Percentiles rank a stretch among this genome's conserved stretches.
These are phyloP conservation scores for Okamejei kenojei DNA, from an alignment of 2,797 vertebrate genomes.

Conservation along the genomic window DNA sequence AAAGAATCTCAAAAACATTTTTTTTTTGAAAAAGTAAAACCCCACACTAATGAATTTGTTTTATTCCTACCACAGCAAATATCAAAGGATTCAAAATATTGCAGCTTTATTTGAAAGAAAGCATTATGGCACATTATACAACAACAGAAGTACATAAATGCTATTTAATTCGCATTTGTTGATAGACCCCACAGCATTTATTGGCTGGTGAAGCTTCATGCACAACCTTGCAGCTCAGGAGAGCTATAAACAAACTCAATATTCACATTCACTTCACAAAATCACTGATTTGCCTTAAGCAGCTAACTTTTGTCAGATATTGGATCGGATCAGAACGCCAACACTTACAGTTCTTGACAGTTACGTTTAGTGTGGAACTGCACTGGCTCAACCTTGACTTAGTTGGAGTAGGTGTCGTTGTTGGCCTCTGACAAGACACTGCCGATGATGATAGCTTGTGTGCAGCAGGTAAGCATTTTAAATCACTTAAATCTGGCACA, in stretches of 20 bases:
- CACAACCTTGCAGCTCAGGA: neutral
- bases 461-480: neutral
- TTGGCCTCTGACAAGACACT: neutral
- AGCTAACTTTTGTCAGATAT: neutral
- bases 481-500: neutral
- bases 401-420: neutral
- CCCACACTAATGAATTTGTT: neutral
- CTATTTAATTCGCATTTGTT: neutral
- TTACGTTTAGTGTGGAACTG: neutral
- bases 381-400: neutral
- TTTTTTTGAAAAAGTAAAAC: no score
- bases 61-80: neutral
- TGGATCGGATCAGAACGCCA: neutral
- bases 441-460: neutral
- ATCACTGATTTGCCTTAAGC: neutral
- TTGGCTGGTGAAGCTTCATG: neutral
- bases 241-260: neutral
- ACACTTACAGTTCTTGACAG: constrained; percentile 8
- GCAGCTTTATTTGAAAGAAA: neutral
- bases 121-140: neutral
- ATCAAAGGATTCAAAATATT: neutral
- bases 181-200: neutral
- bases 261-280: neutral
- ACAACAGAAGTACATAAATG: neutral
- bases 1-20: neutral